Base-by-base conservation (phyloP, 2,113 vertebrate species). In the Oryzias melastigma region DNA sequence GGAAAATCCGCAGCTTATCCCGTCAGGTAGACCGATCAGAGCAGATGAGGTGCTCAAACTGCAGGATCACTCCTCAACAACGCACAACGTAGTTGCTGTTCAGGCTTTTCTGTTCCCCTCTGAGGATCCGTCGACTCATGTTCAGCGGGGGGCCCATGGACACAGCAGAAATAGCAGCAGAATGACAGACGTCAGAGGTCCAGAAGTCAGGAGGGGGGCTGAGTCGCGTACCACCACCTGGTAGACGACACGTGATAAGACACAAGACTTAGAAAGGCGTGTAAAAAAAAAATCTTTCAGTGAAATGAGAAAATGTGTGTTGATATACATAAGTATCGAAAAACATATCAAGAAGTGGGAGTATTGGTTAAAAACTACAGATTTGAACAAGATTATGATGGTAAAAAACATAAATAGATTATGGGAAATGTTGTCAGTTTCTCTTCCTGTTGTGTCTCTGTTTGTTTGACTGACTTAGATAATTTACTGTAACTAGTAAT, bases 191-290 rank as follows among this genome's bases (percentile, higher is more conserved):
- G 72, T 83, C 69, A 84, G 29, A 50, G 71, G 70, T 19, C 40
- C 15, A 5, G 52, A 12, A 1, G 77, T 69, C 45, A 22, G 5
- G 7, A 12, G 47, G 47, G 41, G 61, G 47, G 85, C 86, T 0
- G 24, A 80, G 58, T 61, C 63, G 17, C 44, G 65, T n/a, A 83
- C 81, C 1, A 78, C 52, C 65, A 81, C 84, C 88, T 89, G 65
- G 52, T 1, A 14, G 27, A 27, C 18, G 4, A 56, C 0, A 58
- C 5, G 14, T 3, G 19, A 22, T 3, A 20, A 12, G 8, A 3
- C 4, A 22, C 2, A 52, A 27, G 19, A 25, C 56, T 7, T 62
- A 4, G n/a, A 10, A 4, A 42, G 2, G 3, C 4, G 24, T 24
- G n/a, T n/a, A n/a, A 5, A 0, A 29, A 25, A 14, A 29, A 4